A percentile compares a stretch with the other conserved stretches of the same genome.
These are phyloP conservation scores for Tetraneura akinire DNA, from an alignment of 1,140 invertebrate species.

Conservation along the genomic window DNA sequence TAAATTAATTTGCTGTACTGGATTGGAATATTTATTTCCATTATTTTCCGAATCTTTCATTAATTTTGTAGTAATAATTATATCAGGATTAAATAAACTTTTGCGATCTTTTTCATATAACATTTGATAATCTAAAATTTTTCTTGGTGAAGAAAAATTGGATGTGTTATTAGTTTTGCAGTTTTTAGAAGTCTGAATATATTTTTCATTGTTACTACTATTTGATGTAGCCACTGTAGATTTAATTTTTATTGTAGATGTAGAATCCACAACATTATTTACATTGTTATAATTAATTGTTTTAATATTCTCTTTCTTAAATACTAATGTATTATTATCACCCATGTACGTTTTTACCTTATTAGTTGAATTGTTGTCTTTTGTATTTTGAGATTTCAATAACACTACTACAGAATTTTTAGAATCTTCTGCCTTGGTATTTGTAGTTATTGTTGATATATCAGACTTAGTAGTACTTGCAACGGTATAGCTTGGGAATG, in stretches of 20 bases:
- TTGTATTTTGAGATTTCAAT: not conserved
- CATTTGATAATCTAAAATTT: slow-evolving; percentile 1
- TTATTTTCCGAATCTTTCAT: not conserved
- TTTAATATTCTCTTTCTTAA: too few species aligned
- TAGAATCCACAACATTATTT: too few species aligned
- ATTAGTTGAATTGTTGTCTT: not conserved
- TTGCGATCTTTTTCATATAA: slow-evolving; percentile 22
- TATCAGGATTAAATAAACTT: slow-evolving; percentile 35
- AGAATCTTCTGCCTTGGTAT: not conserved
- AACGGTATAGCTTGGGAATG: not conserved
- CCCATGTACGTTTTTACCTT: not conserved
- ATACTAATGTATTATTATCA: not conserved
- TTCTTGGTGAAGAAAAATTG: not conserved
- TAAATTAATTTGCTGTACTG: not conserved
- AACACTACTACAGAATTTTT: too few species aligned
- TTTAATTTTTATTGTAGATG: not conserved
- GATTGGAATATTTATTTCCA: not conserved
- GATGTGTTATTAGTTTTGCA: too few species aligned
- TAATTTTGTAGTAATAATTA: not conserved
- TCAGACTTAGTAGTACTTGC: not conserved
- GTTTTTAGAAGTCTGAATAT: not conserved
- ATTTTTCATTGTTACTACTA: not conserved
- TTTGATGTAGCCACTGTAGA: not conserved
- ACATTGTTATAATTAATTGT: not conserved
- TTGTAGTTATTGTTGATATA: not conserved